These are phyloP conservation scores for Dipodomys spectabilis DNA, from an alignment of 2,113 vertebrate genomes.

Conservation along the genomic window DNA sequence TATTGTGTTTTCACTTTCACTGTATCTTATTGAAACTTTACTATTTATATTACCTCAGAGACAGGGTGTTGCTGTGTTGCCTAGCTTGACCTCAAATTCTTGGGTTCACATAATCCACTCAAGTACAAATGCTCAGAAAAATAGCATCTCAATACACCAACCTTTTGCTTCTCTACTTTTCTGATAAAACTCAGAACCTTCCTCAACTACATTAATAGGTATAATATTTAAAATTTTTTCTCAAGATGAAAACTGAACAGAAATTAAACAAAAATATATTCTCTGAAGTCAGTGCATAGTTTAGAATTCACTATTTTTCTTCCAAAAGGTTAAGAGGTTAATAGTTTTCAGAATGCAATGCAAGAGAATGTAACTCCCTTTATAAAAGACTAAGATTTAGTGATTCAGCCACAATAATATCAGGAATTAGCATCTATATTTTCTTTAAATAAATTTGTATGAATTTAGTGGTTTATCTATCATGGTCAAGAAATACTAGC, in stretches of 20 bases:
- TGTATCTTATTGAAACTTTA: background rate
- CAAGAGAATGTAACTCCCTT: background rate
- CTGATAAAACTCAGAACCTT: background rate
- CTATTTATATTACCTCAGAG: too few species aligned
- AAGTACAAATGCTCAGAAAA: background rate
- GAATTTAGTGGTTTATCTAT: background rate
- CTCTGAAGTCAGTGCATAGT: background rate
- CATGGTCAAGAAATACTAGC: background rate
- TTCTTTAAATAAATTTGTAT: conserved; percentile 43
- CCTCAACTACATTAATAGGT: background rate
- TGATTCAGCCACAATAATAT: conserved; percentile 6
- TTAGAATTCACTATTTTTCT: conserved; percentile 6
- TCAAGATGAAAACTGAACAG: background rate
- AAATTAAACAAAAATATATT: background rate
- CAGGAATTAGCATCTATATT: background rate
- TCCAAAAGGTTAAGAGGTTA: background rate
- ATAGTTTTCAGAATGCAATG: conserved; percentile 13
- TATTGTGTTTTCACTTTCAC: background rate
- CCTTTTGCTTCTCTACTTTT: background rate
- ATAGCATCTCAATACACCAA: background rate
- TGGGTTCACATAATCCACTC: too few species aligned
- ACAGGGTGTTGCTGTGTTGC: background rate
- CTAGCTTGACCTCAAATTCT: too few species aligned
- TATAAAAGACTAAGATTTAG: conserved; percentile 4
- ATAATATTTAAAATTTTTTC: background rate